These are phyloP conservation scores for Rhynchonycteris naso DNA, from an alignment of 2,797 vertebrate genomes.

Conservation along the genomic window DNA sequence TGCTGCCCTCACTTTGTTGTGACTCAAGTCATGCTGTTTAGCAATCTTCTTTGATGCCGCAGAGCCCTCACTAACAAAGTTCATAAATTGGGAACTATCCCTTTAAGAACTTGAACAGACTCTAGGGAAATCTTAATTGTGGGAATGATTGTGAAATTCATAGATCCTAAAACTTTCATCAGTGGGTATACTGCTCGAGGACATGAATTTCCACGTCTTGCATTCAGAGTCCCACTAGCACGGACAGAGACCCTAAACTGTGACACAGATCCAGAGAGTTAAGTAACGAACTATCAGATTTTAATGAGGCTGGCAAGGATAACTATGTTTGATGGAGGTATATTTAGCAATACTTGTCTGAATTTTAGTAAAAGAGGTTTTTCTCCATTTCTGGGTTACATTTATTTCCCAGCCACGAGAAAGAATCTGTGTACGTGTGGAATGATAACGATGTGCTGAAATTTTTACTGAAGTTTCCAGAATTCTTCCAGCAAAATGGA, in stretches of 20 bases:
- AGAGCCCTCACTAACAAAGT: slow-evolving; percentile 23
- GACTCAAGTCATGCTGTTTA: neutral
- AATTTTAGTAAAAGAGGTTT: slow-evolving; percentile 50
- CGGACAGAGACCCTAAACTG: slow-evolving; percentile 30
- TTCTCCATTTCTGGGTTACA: neutral
- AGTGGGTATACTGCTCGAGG: slow-evolving; percentile 45
- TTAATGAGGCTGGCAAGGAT: slow-evolving; percentile 62
- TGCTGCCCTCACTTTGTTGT: neutral
- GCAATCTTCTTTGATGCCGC: neutral
- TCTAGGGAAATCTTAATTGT: slow-evolving; percentile 66
- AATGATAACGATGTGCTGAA: neutral
- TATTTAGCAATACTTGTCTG: slow-evolving; percentile 54
- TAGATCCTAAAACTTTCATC: slow-evolving; percentile 56
- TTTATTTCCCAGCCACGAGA: neutral
- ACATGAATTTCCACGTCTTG: slow-evolving; percentile 20
- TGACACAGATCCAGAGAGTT: slow-evolving; percentile 67
- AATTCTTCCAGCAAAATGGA: neutral
- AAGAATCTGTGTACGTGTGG: neutral
- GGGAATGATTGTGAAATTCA: slow-evolving; percentile 33
- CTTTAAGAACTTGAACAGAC: slow-evolving; percentile 53
- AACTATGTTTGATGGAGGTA: slow-evolving; percentile 23
- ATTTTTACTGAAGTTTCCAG: neutral
- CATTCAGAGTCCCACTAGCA: slow-evolving; percentile 55
- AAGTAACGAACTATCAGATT: slow-evolving; percentile 76
- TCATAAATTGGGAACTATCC: slow-evolving; percentile 68